Evolutionary conservation across 2,113 vertebrate genomes (phyloP), one percentile per base, ranked within the genome.

Genomic region (Notarius quadriscutis): DNA sequence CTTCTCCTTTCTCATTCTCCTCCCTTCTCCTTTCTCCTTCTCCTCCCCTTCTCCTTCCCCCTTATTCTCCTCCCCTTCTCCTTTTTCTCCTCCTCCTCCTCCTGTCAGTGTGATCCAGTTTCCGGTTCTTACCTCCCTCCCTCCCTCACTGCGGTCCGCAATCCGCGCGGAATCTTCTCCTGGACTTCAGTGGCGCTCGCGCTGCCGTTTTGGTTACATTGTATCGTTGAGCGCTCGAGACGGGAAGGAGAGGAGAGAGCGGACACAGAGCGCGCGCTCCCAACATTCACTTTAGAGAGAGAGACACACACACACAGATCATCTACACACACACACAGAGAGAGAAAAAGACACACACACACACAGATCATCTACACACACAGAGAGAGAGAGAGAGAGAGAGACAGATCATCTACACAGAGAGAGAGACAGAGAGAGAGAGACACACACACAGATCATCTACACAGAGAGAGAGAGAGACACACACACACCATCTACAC

Each of bases 201-300:
- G 85, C 92, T 90, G 92, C 93, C 92, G 89, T 88, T 92, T 81
- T 22, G 93, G 93, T 93, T 95, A 95, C 95, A 95, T 95, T 95
- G 95, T 95, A 94, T 95, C 93, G 93, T 93, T 93, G 79, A 94
- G 87, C 84, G 88, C 82, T 87, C 88, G 57, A 15, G 50, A 86
- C 89, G 57, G 30, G 17, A n/a, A 79, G 53, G 53, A 4, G n/a
- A 58, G 57, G 30, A 41, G 57, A 30, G 53, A 15, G 17, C n/a
- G 1, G 51, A 58, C 53, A 58, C 78, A 7, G 78, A 27, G 51
- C 77, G 77, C 77, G 77, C n/a, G 51, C 22, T 30, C 91, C 81
- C 60, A 71, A 88, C 87, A 90, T 89, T 89, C 77, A 89, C 87
- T 87, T 7, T 22, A 62, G 1, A 62, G 7, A 62, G 11, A 65